These are phyloP conservation scores for Takifugu bimaculatus DNA, from an alignment of 2,113 vertebrate genomes.

Conservation along the genomic window DNA sequence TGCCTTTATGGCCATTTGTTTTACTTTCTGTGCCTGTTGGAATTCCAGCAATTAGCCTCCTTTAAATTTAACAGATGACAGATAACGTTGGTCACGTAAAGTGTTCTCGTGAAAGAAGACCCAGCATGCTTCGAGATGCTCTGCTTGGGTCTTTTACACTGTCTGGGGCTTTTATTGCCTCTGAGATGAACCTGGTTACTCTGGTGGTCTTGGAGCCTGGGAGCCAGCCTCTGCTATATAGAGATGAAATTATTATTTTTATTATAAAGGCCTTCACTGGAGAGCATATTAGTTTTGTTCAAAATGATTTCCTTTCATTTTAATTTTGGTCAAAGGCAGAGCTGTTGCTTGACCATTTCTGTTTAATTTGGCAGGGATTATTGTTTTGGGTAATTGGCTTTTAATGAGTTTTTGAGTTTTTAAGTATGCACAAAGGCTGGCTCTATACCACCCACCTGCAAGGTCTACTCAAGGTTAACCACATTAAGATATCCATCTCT, in stretches of 20 bases:
- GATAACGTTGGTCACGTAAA: constrained; percentile 66
- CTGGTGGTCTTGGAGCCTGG: constrained; percentile 54
- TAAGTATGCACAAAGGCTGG: constrained; percentile 46
- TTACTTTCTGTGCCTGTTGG: constrained; percentile 75
- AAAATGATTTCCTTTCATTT: constrained; percentile 47
- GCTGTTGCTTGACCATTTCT: constrained; percentile 48
- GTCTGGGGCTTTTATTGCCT: constrained; percentile 53
- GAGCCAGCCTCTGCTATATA: constrained; percentile 36
- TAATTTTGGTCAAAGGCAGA: constrained; percentile 47
- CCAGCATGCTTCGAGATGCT: constrained; percentile 39
- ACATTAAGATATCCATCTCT: constrained; percentile 41
- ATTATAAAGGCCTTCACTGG: neutral
- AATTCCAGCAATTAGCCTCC: constrained; percentile 77
- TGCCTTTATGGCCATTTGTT: constrained; percentile 71
- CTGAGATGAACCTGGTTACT: constrained; percentile 47
- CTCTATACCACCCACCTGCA: constrained; percentile 58
- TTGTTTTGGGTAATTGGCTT: constrained; percentile 68
- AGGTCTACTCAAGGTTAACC: constrained; percentile 56
- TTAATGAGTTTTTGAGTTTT: constrained; percentile 62
- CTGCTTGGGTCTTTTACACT: constrained; percentile 38
- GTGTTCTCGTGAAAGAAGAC: constrained; percentile 61
- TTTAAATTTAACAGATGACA: constrained; percentile 73
- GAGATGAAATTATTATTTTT: neutral
- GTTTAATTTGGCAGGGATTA: constrained; percentile 60
- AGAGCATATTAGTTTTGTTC: constrained; percentile 55